Evolutionary conservation across 2,888 invertebrate species (phyloP).

Genomic region (Cerastis leucographa): DNA sequence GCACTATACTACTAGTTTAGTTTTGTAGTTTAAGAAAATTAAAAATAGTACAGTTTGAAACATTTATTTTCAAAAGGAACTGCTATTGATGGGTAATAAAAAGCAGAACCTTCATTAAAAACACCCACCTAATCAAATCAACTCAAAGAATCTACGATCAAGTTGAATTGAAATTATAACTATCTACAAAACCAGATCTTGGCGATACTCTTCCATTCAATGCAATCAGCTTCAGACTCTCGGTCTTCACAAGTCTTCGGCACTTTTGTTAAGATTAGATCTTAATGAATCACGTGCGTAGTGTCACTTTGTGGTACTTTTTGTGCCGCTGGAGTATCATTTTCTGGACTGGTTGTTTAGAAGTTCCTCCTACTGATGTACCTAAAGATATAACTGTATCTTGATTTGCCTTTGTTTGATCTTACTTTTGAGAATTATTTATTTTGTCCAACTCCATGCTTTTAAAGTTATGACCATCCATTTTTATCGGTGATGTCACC

Average conservation of each 20-base stretch:
- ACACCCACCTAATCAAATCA: slow-evolving; percentile 22
- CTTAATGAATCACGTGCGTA: slow-evolving; percentile 63
- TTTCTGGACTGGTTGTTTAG: slow-evolving; percentile 30
- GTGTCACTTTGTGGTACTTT: slow-evolving; percentile 40
- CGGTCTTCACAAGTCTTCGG: slow-evolving; percentile 38
- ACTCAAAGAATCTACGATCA: slow-evolving; percentile 40
- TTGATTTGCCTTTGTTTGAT: neutral
- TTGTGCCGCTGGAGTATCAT: slow-evolving; percentile 33
- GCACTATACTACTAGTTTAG: neutral
- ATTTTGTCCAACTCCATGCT: neutral
- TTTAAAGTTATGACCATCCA: neutral
- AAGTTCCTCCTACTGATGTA: neutral
- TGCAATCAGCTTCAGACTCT: slow-evolving; percentile 54
- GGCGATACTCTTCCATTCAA: slow-evolving; percentile 60
- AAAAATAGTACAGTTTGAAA: neutral
- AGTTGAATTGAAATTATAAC: slow-evolving; percentile 56
- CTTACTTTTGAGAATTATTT: neutral
- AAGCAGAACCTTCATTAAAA: slow-evolving; percentile 11
- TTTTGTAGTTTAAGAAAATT: neutral
- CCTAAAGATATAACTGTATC: slow-evolving; percentile 4
- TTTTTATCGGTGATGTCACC: neutral
- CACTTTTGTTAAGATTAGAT: slow-evolving; percentile 56
- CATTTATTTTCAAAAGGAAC: neutral
- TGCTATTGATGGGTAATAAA: neutral
- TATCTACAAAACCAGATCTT: slow-evolving; percentile 51